Evolutionary conservation across 2,888 invertebrate genomes (phyloP), one percentile per base, ranked within the genome.

Genomic region (Callimorpha dominula): DNA sequence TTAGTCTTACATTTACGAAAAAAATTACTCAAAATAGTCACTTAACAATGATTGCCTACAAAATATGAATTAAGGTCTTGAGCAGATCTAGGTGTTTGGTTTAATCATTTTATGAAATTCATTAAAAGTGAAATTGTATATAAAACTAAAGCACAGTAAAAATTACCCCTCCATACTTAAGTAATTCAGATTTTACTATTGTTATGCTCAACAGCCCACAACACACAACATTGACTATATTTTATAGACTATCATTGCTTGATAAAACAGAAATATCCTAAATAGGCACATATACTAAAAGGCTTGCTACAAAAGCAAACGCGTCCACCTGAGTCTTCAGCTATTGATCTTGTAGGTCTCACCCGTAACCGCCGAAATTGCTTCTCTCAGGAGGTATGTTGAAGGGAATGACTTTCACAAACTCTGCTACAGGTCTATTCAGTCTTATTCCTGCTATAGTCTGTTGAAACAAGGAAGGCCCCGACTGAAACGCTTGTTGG

Each of bases 341-440:
- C 20, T 64, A n/a, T 71, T 40, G 9, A 40, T 7, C 11, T 42
- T 5, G 7, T 42, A 60, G 40, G 60, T 76, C 90, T 89, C 82
- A 92, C 92, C 92, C 92, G 80, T 89, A 92, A 80, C 92, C 94
- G 77, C 80, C 86, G 0, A 93, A 92, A 0, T 93, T 89, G 31
- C 92, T 77, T 76, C 94, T 89, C 54, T 88, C 88, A 1, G 91
- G 79, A 5, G 87, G 85, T 1, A 87, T 78, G 2, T 77, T 75
- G 14, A 82, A 82, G 1, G 84, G 72, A 15, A 86, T 67, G 5
- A 89, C 54, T 57, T 77, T 86, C 0, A 85, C 85, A 43, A 88
- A 89, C 0, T 81, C 73, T 0, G 85, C 84, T 0, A 82, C 84
- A 1, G 89, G 84, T 5, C 83, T 83, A 12, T 81, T 72, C 20